These are phyloP conservation scores for Leptinotarsa rubiginosa DNA, from an alignment of 2,888 invertebrate species.

Conservation along the genomic window DNA sequence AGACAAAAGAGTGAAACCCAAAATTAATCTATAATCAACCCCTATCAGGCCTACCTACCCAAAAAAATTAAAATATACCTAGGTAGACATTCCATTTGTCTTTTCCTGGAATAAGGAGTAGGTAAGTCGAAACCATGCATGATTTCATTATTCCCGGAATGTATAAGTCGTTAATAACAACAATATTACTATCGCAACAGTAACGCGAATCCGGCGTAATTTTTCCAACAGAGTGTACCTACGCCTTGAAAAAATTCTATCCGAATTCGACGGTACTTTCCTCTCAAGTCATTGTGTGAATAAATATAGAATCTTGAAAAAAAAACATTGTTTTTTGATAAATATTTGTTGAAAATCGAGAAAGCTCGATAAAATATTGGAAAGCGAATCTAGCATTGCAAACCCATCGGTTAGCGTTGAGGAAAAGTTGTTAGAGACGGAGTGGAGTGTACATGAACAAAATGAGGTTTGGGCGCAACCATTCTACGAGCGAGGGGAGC, in stretches of 20 bases:
- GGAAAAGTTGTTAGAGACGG: conserved; percentile 64
- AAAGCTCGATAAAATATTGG: conserved; percentile 36
- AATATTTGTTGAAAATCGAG: conserved; percentile 35
- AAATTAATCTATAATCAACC: too few relatives aligned
- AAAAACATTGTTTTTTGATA: background rate
- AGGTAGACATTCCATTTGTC: too few relatives aligned
- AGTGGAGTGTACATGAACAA: conserved; percentile 64
- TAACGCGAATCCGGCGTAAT: background rate
- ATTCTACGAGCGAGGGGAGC: conserved; percentile 65
- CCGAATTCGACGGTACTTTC: background rate
- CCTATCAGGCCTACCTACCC: too few relatives aligned
- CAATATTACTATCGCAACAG: background rate
- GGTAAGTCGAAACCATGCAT: background rate
- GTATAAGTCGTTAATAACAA: background rate
- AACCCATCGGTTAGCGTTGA: conserved; percentile 58
- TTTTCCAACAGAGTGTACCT: background rate
- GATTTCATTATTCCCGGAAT: background rate
- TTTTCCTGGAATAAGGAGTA: too few relatives aligned
- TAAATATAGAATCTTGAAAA: background rate
- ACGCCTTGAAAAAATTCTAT: background rate
- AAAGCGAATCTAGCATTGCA: conserved; percentile 48
- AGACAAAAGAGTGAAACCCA: too few relatives aligned
- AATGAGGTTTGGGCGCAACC: conserved; percentile 68
- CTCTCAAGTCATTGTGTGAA: background rate
- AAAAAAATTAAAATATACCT: too few relatives aligned